These are phyloP conservation scores for Sipha flava DNA, from an alignment of 1,140 invertebrate species.

Conservation along the genomic window DNA sequence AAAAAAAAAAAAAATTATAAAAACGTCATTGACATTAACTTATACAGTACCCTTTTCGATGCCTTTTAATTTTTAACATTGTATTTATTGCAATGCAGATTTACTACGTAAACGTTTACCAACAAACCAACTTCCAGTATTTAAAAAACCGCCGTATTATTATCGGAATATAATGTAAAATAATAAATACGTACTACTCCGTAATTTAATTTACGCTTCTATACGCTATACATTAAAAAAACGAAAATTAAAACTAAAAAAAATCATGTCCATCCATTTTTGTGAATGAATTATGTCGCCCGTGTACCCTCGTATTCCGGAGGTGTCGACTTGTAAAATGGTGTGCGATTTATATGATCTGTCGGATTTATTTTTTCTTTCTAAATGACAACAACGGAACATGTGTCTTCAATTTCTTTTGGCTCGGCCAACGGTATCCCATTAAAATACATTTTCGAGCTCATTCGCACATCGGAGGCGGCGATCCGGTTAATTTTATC, in stretches of 20 bases:
- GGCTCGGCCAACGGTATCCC: not conserved
- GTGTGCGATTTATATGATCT: not conserved
- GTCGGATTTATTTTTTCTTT: not conserved
- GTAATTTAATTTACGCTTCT: too few species aligned
- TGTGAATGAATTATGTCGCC: not conserved
- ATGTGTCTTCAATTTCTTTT: constrained; percentile 2
- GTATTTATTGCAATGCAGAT: too few species aligned
- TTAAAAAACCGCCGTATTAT: too few species aligned
- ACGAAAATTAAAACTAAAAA: not conserved
- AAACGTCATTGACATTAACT: not conserved
- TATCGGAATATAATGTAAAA: too few species aligned
- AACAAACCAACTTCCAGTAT: too few species aligned
- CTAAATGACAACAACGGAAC: not conserved
- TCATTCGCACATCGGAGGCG: not conserved
- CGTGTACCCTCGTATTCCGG: not conserved
- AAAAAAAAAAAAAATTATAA: not conserved
- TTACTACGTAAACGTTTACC: too few species aligned
- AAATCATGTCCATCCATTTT: not conserved
- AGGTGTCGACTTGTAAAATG: not conserved
- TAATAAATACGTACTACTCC: too few species aligned
- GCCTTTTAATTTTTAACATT: too few species aligned
- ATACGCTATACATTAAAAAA: not conserved
- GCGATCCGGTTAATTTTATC: not conserved
- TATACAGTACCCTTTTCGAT: too few species aligned
- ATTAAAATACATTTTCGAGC: constrained; percentile 10